Evolutionary conservation across 2,888 invertebrate species (phyloP).

Genomic region (Dasysyrphus tricinctus): DNA sequence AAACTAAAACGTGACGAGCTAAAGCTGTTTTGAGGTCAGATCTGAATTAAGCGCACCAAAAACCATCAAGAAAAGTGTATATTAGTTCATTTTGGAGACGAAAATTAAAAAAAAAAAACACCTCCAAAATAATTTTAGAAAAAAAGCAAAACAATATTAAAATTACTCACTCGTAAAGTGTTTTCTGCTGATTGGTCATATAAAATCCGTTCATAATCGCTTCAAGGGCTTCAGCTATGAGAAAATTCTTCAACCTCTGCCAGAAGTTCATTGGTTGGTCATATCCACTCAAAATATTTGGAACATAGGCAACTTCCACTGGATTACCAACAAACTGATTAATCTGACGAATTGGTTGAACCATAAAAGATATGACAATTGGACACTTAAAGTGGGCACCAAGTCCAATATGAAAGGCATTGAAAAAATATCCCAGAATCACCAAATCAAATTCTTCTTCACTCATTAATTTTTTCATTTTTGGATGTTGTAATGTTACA

Average conservation of each 20-base stretch:
- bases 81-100: too few relatives aligned
- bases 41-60: too few relatives aligned
- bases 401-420: conserved; percentile 76
- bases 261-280: conserved; percentile 77
- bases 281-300: conserved; percentile 62
- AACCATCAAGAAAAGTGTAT: too few relatives aligned
- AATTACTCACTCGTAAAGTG: conserved; percentile 26
- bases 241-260: conserved; percentile 76
- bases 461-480: conserved; percentile 29
- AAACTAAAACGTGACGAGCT: too few relatives aligned
- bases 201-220: background rate
- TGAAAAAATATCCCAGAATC: conserved; percentile 74
- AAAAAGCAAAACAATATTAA: too few relatives aligned
- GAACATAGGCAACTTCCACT: conserved; percentile 66
- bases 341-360: conserved; percentile 47
- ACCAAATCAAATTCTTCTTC: conserved; percentile 69
- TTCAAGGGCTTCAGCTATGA: conserved; percentile 37
- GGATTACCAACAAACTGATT: conserved; percentile 76
- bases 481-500: conserved; percentile 39
- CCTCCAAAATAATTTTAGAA: too few relatives aligned
- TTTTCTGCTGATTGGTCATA: conserved; percentile 6
- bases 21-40: too few relatives aligned
- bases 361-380: conserved; percentile 70
- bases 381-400: conserved; percentile 78
- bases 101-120: too few relatives aligned